Percentiles rank a stretch among this genome's conserved stretches.
Conservation (phyloP, 1,140 invertebrate species). For the Meloidogyne exigua region DNA sequence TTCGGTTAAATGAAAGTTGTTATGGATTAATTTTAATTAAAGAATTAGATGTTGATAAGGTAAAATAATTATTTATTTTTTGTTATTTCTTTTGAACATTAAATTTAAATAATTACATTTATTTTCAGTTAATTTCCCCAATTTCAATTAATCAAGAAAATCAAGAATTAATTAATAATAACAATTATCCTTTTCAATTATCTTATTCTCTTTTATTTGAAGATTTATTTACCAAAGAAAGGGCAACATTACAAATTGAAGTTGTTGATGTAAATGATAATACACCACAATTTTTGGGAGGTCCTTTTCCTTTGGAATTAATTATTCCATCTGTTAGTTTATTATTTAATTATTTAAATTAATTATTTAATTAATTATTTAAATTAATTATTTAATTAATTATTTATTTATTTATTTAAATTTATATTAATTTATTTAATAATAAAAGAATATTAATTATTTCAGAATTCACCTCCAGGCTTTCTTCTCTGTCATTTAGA, state of each 20-base stretch:
- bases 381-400: too few species aligned
- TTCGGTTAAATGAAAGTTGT: slow-evolving; percentile 15
- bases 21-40: not conserved
- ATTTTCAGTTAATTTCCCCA: too few species aligned
- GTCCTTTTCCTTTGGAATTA: slow-evolving; percentile 17
- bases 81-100: too few species aligned
- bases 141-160: too few species aligned
- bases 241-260: slow-evolving; percentile 14
- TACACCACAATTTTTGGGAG: slow-evolving; percentile 9
- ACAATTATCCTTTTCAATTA: not conserved
- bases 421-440: not conserved
- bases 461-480: slow-evolving; percentile 6
- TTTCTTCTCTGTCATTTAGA: not conserved
- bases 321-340: not conserved
- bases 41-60: slow-evolving; percentile 15
- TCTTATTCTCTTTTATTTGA: slow-evolving; percentile 24
- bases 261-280: slow-evolving; percentile 26
- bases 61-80: not conserved
- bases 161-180: not conserved
- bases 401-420: too few species aligned
- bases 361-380: not conserved
- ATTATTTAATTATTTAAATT: not conserved
- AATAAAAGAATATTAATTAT: not conserved
- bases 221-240: not conserved
- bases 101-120: too few species aligned